Evolutionary conservation across 2,113 vertebrate species (phyloP).

Genomic region (Ochotona princeps): DNA sequence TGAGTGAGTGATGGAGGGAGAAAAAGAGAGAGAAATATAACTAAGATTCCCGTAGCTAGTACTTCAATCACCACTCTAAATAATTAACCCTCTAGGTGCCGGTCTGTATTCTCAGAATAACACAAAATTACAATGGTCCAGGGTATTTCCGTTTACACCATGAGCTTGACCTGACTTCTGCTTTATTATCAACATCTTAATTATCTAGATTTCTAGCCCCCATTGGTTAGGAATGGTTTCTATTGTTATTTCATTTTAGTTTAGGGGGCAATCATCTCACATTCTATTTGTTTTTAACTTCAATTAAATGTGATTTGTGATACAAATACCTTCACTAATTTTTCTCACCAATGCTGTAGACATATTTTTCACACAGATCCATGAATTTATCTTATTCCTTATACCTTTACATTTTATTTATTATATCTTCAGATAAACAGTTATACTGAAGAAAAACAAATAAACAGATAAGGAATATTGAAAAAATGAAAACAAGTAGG

Average conservation of each 20-base stretch:
- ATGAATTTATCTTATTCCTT: neutral
- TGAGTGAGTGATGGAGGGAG: neutral
- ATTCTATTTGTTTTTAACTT: neutral
- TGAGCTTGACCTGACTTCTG: neutral
- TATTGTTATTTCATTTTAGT: conserved; percentile 12
- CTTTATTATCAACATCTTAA: neutral
- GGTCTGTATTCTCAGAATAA: neutral
- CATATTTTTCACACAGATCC: neutral
- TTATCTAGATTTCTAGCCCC: neutral
- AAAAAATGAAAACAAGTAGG: neutral
- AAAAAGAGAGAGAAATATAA: neutral
- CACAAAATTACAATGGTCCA: neutral
- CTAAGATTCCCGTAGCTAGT: neutral
- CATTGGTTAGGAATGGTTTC: neutral
- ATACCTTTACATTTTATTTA: too few species aligned
- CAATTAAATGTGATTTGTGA: neutral
- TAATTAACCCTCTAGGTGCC: neutral
- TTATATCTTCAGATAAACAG: too few species aligned
- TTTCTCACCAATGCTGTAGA: neutral
- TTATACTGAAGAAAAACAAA: too few species aligned
- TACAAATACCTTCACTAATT: neutral
- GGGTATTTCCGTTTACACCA: neutral
- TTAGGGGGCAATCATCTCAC: neutral
- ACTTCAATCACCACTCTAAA: neutral
- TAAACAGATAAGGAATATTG: neutral